Conservation (phyloP, 2,113 vertebrate genomes). For the Mesembrinibis cayennensis region DNA sequence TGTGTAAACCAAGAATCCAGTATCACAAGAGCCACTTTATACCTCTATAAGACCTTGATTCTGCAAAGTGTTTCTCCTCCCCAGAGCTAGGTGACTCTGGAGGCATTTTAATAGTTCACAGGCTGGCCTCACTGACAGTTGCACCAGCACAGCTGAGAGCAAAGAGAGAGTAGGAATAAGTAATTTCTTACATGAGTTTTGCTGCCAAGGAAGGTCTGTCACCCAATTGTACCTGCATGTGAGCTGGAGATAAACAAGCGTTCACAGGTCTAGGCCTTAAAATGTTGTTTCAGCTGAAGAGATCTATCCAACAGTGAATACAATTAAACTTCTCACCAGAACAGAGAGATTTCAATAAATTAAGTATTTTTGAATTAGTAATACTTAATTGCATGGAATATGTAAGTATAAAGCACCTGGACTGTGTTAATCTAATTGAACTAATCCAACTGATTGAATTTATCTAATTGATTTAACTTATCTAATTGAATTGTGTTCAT, state of each 20-base stretch:
- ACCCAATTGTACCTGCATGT: not conserved
- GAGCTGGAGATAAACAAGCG: not conserved
- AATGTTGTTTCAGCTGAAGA: not conserved
- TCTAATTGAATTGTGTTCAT: not conserved
- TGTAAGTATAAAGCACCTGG: not conserved
- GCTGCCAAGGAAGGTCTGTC: not conserved
- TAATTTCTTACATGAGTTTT: not conserved
- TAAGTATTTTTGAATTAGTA: not conserved
- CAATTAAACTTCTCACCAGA: not conserved
- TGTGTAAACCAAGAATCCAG: not conserved
- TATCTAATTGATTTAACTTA: not conserved
- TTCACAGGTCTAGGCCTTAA: not conserved
- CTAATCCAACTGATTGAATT: not conserved
- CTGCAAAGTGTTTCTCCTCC: not conserved
- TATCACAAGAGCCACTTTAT: not conserved
- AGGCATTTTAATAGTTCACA: not conserved
- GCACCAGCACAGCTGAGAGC: not conserved
- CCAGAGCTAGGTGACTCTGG: not conserved
- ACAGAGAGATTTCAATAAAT: not conserved
- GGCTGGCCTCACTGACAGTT: not conserved
- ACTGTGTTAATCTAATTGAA: slow-evolving; percentile 8
- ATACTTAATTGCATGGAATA: not conserved
- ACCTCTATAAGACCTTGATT: not conserved
- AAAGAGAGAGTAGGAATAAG: not conserved
- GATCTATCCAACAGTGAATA: not conserved